Evolutionary conservation across 2,888 invertebrate genomes (phyloP).

Genomic region (Ganaspis brasiliensis): DNA sequence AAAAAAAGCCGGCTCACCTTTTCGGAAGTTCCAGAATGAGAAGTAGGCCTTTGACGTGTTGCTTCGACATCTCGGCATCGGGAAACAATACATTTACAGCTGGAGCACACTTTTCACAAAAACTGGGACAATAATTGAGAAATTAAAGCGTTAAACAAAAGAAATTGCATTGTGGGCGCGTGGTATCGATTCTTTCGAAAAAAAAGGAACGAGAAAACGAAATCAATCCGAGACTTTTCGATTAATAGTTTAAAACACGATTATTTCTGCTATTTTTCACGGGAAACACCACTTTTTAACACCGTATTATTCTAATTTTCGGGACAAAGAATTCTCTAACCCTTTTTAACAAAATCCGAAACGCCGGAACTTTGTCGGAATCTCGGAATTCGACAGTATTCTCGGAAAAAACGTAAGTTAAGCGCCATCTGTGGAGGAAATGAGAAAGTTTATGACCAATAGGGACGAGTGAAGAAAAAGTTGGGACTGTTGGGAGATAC

Average conservation of each 20-base stretch:
- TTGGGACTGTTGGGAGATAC: too few relatives aligned
- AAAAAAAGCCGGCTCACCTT: constrained; percentile 41
- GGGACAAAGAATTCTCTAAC: background rate
- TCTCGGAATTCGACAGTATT: constrained; percentile 6
- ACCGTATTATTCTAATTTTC: background rate
- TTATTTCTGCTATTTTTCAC: background rate
- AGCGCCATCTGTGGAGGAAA: background rate
- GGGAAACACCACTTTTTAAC: background rate
- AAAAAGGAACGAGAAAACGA: background rate
- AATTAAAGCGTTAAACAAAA: background rate
- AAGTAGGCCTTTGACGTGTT: constrained; percentile 36
- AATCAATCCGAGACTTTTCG: background rate
- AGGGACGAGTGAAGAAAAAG: background rate
- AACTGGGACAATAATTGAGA: background rate
- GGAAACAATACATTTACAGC: constrained; percentile 40
- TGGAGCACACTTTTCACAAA: constrained; percentile 29
- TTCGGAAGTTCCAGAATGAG: constrained; percentile 40
- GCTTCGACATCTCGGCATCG: constrained; percentile 39
- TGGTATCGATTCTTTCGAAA: constrained; percentile 7
- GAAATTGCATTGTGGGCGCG: background rate
- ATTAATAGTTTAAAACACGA: background rate
- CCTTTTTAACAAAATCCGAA: background rate
- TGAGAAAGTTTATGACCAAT: background rate
- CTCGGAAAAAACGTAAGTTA: background rate
- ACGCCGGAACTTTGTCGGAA: background rate